phyloP scores from a whole-genome alignment of 1,140 invertebrate species.

The Pseudobourletiella spinata region DNA sequence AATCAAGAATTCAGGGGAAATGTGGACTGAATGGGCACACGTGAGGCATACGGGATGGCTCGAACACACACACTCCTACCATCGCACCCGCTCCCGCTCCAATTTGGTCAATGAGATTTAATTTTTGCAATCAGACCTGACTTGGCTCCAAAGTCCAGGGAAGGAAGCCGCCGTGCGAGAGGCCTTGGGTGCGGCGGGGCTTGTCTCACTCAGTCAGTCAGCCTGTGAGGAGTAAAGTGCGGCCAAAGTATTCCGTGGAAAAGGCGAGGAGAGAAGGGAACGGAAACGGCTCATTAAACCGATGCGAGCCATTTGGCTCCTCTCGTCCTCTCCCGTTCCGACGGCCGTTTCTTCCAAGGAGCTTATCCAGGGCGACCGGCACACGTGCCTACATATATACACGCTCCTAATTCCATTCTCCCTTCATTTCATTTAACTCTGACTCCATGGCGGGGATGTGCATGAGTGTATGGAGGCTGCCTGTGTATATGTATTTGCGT shows the following conservation, averaged over 20 bases:
- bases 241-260: neutral
- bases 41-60: too few relatives aligned
- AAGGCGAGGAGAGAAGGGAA: slow-evolving; percentile 5
- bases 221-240: neutral
- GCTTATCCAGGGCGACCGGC: neutral
- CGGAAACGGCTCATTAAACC: slow-evolving; percentile 35
- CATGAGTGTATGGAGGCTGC: too few relatives aligned
- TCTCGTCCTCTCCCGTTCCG: slow-evolving; percentile 1
- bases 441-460: too few relatives aligned
- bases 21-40: too few relatives aligned
- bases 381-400: neutral
- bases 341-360: neutral
- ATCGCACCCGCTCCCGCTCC: neutral
- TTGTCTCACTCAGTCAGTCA: slow-evolving; percentile 5
- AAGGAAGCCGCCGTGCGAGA: neutral
- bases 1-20: too few relatives aligned
- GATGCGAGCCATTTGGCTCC: slow-evolving; percentile 30
- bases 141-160: neutral
- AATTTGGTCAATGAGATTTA: slow-evolving; percentile 3
- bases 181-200: neutral
- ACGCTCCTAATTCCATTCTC: slow-evolving; percentile 5
- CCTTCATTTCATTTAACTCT: slow-evolving; percentile 6
- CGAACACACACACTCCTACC: too few relatives aligned
- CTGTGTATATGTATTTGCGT: neutral
- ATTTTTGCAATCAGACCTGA: slow-evolving; percentile 2